Base-by-base conservation (phyloP, 53 echinoderm and acorn worm genomes). In the Holothuria scabra region DNA sequence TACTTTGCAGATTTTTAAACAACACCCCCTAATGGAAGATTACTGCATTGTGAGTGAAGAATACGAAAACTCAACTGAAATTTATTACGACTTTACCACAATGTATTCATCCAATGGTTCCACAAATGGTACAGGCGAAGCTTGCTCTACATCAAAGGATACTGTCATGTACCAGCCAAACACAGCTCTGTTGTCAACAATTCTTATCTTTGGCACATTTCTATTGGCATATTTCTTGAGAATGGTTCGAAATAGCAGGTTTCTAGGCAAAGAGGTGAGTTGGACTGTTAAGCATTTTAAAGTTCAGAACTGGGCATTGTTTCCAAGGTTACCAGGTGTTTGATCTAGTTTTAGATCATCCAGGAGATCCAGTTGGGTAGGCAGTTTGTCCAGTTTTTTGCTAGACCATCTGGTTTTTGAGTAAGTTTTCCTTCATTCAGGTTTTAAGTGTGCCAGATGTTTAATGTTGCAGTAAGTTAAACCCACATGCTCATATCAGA, bases 161-260 rank as follows among this genome's bases (percentile, higher is more conserved):
- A 46, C 32, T 8, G 33, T 79, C n/a, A 28, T 28, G 5, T 22
- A 74, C 28, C 74, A 90, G 60, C 97, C 97, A 5, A 96, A 96
- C 60, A 96, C 97, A 7, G 97, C 93, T 20, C 52, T 58, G 25
- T 80, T 94, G 25, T 97, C 97, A 0, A 88, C 90, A 23, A 94
- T 97, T 46, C 89, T 97, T 2, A 94, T 83, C 12, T 75, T 97
- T 18, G 97, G 97, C 0, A 94, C 94, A 0, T 97, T 97, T 87
- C 92, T 94, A 76, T 56, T 97, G 59, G 97, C 97, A 0, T 97
- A 92, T 49, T 94, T 97, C 69, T 85, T 97, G 35, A 88, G 91
- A 41, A 91, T 90, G 49, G 64, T 97, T 71, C 65, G 91, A 30
- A 92, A 92, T 65, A 92, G 94, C 67, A 80, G 92, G 31, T 97